Conservation (phyloP, 23 tunicate species). For the Styela plicata region DNA sequence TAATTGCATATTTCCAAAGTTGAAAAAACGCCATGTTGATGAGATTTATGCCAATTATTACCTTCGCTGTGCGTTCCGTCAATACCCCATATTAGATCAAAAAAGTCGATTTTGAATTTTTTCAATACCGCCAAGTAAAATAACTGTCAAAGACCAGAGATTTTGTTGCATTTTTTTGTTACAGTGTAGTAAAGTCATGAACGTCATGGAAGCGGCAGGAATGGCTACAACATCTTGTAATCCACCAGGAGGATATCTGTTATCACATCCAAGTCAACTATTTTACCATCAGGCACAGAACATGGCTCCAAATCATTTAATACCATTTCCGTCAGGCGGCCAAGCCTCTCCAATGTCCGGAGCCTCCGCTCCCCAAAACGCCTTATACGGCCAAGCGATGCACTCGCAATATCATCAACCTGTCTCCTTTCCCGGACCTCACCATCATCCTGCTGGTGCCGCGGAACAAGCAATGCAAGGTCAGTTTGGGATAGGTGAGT, state of each 20-base stretch:
- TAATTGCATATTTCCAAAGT: no score
- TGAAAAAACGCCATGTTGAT: no score
- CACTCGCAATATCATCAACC: constrained; percentile 28
- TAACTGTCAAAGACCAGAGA: no score
- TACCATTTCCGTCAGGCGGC: constrained; percentile 23
- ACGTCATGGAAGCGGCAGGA: constrained; percentile 34
- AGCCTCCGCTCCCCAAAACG: constrained; percentile 16
- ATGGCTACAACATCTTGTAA: constrained; percentile 15
- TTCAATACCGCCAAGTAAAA: no score
- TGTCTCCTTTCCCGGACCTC: constrained; percentile 4
- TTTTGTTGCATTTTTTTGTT: no score
- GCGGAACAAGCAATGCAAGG: constrained; percentile 28
- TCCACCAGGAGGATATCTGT: constrained; percentile 10
- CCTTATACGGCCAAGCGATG: constrained; percentile 23
- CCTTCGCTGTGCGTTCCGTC: no score
- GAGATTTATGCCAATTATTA: no score
- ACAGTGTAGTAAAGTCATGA: no score
- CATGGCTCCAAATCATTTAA: constrained; percentile 25
- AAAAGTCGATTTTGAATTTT: no score
- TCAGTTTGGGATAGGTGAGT: constrained; percentile 26
- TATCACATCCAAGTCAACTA: constrained; percentile 21
- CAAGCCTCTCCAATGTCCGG: constrained; percentile 31
- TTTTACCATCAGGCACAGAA: constrained; percentile 28
- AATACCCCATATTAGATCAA: no score
- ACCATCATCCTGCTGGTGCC: constrained; percentile 7